Evolutionary conservation across 2,113 vertebrate genomes (phyloP).

Genomic region (Phoenicopterus ruber): DNA sequence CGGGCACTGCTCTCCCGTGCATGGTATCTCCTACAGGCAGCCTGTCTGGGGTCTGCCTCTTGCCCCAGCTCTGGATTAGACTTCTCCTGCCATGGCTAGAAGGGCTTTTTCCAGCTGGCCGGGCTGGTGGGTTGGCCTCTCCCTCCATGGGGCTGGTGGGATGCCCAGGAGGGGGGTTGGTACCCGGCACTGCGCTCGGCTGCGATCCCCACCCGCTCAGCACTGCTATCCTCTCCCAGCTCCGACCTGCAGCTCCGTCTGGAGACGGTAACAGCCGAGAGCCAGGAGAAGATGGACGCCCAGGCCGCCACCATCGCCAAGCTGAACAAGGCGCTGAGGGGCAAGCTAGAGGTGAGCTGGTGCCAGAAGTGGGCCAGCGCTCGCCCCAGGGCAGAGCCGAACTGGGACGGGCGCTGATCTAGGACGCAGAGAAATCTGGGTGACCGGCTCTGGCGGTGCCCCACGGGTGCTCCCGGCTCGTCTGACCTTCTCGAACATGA

Average conservation of each 20-base stretch:
- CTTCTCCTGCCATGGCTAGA: neutral
- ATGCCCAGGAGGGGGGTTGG: neutral
- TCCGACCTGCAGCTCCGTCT: slow-evolving; percentile 46
- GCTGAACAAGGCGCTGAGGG: slow-evolving; percentile 63
- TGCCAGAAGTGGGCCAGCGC: slow-evolving; percentile 53
- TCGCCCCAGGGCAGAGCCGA: neutral
- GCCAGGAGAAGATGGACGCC: slow-evolving; percentile 1
- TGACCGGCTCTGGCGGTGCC: neutral
- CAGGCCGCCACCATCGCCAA: slow-evolving; percentile 58
- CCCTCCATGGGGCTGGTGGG: neutral
- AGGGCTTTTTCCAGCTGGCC: neutral
- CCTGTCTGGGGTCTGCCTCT: neutral
- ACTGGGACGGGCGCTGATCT: slow-evolving; percentile 12
- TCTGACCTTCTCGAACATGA: neutral
- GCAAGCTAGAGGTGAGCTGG: slow-evolving; percentile 66
- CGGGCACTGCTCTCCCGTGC: rapidly evolving
- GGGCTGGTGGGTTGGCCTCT: neutral
- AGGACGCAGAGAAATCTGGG: slow-evolving; percentile 24
- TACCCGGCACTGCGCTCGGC: rapidly evolving
- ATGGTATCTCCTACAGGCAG: neutral
- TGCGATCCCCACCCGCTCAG: rapidly evolving
- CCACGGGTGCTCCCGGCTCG: neutral
- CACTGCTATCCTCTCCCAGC: slow-evolving; percentile 22
- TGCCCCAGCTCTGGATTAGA: neutral
- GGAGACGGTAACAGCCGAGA: neutral